phyloP scores from a whole-genome alignment of 2,888 invertebrate species.

The Drosophila fungiperda region DNA sequence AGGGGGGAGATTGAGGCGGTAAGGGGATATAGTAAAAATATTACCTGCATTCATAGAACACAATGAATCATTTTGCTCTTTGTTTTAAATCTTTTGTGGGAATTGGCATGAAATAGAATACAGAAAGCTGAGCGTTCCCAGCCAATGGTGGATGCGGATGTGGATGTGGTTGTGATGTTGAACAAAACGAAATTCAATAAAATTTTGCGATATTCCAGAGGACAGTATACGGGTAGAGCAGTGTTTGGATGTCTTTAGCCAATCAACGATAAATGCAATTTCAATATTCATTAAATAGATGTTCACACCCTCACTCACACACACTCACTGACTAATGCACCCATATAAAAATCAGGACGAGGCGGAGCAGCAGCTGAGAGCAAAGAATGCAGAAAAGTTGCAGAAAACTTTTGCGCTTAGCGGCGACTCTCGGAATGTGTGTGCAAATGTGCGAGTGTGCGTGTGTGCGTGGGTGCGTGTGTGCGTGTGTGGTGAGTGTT shows the following conservation, averaged over 20 bases:
- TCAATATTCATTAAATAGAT: conserved; percentile 51
- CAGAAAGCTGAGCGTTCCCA: neutral
- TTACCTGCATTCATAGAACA: conserved; percentile 63
- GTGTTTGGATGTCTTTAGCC: conserved; percentile 27
- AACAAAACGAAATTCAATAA: conserved; percentile 31
- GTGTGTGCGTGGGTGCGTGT: neutral
- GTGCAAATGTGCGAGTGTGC: neutral
- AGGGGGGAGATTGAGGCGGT: neutral
- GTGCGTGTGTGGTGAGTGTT: conserved; percentile 1
- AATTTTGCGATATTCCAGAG: conserved; percentile 29
- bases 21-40: conserved; percentile 26
- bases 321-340: too few species aligned
- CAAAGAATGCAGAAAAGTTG: conserved; percentile 42
- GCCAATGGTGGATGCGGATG: neutral
- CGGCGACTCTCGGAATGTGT: conserved; percentile 39
- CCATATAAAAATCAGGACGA: neutral
- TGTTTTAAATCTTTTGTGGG: conserved; percentile 37
- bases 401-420: conserved; percentile 48
- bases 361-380: conserved; percentile 3
- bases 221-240: neutral
- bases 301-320: neutral
- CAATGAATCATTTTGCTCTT: conserved; percentile 62
- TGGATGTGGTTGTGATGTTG: neutral
- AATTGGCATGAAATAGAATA: neutral
- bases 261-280: conserved; percentile 52